These are phyloP conservation scores for Papilio glaucus DNA, from an alignment of 1,140 invertebrate genomes.

Conservation along the genomic window DNA sequence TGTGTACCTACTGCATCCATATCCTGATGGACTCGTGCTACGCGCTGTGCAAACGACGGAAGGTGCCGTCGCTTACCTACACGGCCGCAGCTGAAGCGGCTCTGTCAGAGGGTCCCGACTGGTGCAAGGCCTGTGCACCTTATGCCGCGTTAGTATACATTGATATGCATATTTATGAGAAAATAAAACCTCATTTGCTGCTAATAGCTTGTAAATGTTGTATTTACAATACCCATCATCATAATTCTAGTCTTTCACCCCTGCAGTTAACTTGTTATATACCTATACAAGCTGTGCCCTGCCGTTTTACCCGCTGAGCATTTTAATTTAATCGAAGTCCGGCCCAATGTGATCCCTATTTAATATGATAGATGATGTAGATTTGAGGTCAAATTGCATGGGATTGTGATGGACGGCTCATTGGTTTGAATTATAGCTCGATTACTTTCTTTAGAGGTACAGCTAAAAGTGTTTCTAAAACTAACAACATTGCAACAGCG, in stretches of 20 bases:
- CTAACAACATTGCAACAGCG: neutral
- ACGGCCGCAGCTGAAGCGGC: conserved; percentile 88
- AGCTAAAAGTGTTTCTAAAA: neutral
- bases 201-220: no score
- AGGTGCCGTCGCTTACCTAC: conserved; percentile 88
- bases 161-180: neutral
- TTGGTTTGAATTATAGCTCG: neutral
- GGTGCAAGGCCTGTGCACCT: conserved; percentile 84
- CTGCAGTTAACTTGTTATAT: no score
- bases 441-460: neutral
- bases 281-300: no score
- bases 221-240: no score
- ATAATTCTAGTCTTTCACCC: no score
- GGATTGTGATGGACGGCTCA: neutral
- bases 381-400: no score
- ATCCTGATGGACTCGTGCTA: conserved; percentile 85
- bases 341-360: no score
- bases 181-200: no score
- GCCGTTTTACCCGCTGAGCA: no score
- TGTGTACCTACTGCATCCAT: conserved; percentile 89
- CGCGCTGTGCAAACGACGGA: conserved; percentile 77
- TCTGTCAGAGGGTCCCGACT: conserved; percentile 86
- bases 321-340: no score
- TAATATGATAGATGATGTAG: no score
- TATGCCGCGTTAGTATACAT: conserved; percentile 81